Base-by-base conservation (phyloP, 2,888 invertebrate genomes). In the Mesoligia furuncula region DNA sequence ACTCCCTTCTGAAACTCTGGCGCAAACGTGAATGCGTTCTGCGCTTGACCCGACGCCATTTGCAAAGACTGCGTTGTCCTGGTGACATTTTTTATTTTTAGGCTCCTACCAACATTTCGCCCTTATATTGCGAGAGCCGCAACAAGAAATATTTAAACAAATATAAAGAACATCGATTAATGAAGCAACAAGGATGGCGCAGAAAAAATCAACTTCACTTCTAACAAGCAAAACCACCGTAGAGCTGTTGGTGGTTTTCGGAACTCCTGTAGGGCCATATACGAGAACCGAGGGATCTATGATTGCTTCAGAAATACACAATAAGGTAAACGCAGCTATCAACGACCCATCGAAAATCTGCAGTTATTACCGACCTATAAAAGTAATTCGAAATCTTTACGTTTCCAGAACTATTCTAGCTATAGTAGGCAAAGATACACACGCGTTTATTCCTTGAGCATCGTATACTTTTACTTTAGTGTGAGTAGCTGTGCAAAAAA, bases 1-100 rank as follows among this genome's bases (percentile, higher is more conserved):
- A 98, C 94, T 2, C 98, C 98, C 92, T 98, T 98, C 90, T 98
- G 98, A 92, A 98, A 97, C 89, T 98, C 98, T 0, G 98, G 98
- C 0, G 98, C 98, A 91, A 98, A 98, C 0, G 97, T 97, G 70
- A 98, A 96, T 27, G 93, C 94, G 79, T 92, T 93, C 83, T 94
- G 94, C 36, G 90, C 90, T 75, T 92, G 92, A 11, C 89, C 88
- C 2, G 94, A 92, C 13, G 94, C 92, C 91, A 93, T 92, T 90
- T 93, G 93, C 73, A 93, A 87, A 0, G 92, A 91, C 76, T 94
- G 94, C 5, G 94, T 94, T 13, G 93, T 92, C 73, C 94, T 94
- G 83, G 48, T 51, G 51, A 81, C 13, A 68, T 8, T 17, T 20
- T 17, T 20, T 1, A 0, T 24, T 3, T 42, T n/a, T n/a, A 39